A percentile compares a stretch with the other conserved stretches of the same genome.
Conservation (phyloP, 2,888 invertebrate genomes). For the Euproctis similis region DNA sequence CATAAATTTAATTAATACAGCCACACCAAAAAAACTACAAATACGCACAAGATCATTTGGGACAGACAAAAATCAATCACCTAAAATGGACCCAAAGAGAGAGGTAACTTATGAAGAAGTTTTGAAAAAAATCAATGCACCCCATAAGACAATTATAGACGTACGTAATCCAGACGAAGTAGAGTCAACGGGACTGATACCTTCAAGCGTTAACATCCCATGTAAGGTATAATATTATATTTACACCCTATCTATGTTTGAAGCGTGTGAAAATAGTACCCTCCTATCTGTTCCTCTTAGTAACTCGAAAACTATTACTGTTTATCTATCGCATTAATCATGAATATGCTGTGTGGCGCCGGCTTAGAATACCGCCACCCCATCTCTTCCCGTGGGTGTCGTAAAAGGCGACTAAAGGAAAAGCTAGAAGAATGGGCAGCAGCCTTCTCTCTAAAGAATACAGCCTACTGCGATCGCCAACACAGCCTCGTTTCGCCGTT, state of each 20-base stretch:
- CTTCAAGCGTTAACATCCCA: constrained; percentile 86
- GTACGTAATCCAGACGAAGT: constrained; percentile 85
- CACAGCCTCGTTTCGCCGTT: too few species aligned
- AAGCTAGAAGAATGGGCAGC: too few species aligned
- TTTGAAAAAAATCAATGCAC: constrained; percentile 50
- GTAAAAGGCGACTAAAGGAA: too few species aligned
- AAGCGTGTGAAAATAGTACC: too few species aligned
- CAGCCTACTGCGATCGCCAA: too few species aligned
- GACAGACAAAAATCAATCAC: constrained; percentile 10
- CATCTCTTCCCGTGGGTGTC: too few species aligned
- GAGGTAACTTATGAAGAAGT: constrained; percentile 61
- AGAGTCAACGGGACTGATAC: constrained; percentile 80
- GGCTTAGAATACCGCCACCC: too few species aligned
- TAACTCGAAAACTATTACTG: too few species aligned
- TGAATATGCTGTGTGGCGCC: too few species aligned
- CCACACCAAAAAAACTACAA: background rate
- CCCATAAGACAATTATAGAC: constrained; percentile 80
- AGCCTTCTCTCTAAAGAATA: too few species aligned
- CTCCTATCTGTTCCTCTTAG: too few species aligned
- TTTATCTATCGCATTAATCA: too few species aligned
- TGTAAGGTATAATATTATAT: constrained; percentile 49
- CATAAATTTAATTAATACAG: background rate
- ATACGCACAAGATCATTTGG: constrained; percentile 13
- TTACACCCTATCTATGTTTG: background rate
- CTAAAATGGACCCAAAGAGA: constrained; percentile 44